A percentile compares a stretch with the other conserved stretches of the same genome.
Conservation (phyloP, 2,888 invertebrate genomes). For the Microplitis manilae region DNA sequence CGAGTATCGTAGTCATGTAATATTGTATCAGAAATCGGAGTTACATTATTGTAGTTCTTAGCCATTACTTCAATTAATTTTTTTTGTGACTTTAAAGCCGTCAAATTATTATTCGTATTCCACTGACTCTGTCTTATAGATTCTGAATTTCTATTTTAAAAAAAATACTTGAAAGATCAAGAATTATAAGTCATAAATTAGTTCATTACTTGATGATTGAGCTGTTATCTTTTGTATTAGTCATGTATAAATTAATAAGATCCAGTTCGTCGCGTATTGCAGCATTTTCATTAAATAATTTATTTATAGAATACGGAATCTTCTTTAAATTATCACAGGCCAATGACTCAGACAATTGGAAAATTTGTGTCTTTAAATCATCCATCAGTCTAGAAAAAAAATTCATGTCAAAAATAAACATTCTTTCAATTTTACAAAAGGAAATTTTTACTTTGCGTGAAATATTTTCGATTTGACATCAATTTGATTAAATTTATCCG, state of each 20-base stretch:
- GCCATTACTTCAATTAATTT: conserved; percentile 48
- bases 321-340: conserved; percentile 54
- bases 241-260: conserved; percentile 42
- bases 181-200: neutral
- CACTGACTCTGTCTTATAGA: neutral
- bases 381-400: conserved; percentile 57
- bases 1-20: conserved; percentile 38
- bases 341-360: conserved; percentile 55
- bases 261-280: conserved; percentile 57
- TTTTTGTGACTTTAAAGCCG: conserved; percentile 52
- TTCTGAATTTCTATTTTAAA: neutral
- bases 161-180: neutral
- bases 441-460: conserved; percentile 58
- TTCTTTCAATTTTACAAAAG: neutral
- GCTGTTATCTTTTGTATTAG: conserved; percentile 41
- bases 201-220: conserved; percentile 46
- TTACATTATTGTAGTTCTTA: conserved; percentile 2
- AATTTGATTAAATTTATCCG: conserved; percentile 51
- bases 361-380: conserved; percentile 58
- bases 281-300: conserved; percentile 63
- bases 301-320: conserved; percentile 53
- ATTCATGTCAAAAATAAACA: neutral
- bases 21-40: neutral
- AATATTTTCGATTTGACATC: conserved; percentile 58
- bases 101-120: conserved; percentile 41